Conservation (phyloP, 2,113 vertebrate species). For the Puffinus mauretanicus region DNA sequence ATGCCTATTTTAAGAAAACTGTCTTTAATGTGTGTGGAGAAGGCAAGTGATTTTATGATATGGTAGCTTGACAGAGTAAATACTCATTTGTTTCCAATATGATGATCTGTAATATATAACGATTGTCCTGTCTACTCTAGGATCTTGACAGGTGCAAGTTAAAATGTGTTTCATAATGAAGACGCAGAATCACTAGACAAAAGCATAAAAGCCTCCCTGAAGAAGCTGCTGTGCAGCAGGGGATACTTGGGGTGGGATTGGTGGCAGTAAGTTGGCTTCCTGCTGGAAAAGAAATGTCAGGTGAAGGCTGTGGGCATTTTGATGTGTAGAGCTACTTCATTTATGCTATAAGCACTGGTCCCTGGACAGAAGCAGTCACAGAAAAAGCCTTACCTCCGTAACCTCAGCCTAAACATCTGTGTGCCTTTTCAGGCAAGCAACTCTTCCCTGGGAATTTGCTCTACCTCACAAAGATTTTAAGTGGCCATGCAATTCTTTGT, state of each 20-base stretch:
- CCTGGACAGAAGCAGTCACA: not conserved
- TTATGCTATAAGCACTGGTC: not conserved
- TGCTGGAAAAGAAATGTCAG: not conserved
- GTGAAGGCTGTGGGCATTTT: not conserved
- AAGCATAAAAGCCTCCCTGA: not conserved
- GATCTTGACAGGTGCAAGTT: not conserved
- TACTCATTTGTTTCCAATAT: not conserved
- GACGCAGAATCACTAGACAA: not conserved
- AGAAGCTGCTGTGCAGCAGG: not conserved
- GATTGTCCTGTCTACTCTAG: not conserved
- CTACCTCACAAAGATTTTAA: not conserved
- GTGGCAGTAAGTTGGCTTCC: accelerated
- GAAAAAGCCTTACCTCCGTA: not conserved
- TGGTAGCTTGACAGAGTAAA: not conserved
- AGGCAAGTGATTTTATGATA: not conserved
- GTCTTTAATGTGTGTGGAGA: not conserved
- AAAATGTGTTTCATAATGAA: not conserved
- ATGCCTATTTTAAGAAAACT: not conserved
- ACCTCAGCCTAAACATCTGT: not conserved
- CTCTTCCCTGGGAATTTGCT: not conserved
- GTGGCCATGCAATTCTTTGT: not conserved
- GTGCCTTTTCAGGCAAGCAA: not conserved
- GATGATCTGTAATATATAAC: not conserved
- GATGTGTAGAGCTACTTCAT: not conserved
- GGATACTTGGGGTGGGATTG: accelerated